A percentile compares a stretch with the other conserved stretches of the same genome.
Evolutionary conservation across 2,113 vertebrate species (phyloP).

Genomic region (Cyphomyrus plagiostoma): DNA sequence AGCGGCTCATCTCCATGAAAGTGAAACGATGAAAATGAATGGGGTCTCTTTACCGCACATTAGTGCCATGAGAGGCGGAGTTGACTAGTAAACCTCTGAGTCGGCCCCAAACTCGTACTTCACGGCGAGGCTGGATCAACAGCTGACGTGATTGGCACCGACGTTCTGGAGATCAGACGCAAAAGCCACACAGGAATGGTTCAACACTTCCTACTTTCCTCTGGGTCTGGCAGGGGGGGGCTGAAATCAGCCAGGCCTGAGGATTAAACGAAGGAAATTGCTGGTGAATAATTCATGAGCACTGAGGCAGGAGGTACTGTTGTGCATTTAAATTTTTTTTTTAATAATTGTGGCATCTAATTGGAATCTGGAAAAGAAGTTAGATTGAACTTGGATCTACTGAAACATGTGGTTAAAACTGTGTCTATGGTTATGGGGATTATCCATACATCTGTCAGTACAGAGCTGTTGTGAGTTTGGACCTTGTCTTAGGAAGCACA

Average conservation of each 20-base stretch:
- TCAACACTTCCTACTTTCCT: background rate
- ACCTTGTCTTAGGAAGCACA: background rate
- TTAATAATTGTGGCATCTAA: background rate
- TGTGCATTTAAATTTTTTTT: background rate
- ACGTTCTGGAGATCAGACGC: background rate
- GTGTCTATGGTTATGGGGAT: background rate
- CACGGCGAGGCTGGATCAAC: background rate
- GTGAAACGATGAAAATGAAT: background rate
- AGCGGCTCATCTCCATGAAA: background rate
- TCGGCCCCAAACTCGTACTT: background rate
- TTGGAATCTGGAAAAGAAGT: background rate
- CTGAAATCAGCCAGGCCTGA: background rate
- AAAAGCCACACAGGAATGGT: background rate
- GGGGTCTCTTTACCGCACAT: background rate
- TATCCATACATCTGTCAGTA: background rate
- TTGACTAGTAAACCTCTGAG: background rate
- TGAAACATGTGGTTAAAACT: background rate
- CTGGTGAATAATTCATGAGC: constrained; percentile 2
- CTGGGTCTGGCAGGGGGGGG: background rate
- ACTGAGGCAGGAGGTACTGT: background rate
- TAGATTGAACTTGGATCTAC: background rate
- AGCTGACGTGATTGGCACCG: background rate
- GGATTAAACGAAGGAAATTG: background rate
- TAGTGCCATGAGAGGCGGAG: background rate
- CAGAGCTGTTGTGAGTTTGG: background rate